Base-by-base conservation (phyloP, 2,113 vertebrate genomes). In the Phyllopteryx taeniolatus region DNA sequence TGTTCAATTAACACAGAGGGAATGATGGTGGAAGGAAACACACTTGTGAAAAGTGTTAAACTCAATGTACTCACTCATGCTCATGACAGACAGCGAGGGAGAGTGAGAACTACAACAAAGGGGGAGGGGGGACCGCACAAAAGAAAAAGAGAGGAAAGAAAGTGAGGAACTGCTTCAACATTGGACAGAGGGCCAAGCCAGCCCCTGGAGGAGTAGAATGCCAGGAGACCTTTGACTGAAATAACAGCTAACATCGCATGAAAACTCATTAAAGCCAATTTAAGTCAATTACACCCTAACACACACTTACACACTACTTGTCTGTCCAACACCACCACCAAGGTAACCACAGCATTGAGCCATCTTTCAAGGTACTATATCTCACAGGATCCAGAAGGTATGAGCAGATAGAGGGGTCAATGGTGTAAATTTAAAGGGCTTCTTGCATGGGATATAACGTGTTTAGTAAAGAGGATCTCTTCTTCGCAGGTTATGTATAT, bases 211-310 rank as follows among this genome's bases (percentile, higher is more conserved):
- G 20, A 82, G 80, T 77, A 76, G 79, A 70, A 86, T 39, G 72
- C 78, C 83, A 87, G 82, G 81, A 91, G 88, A 90, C 85, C 87
- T 88, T 80, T 84, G 82, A 90, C 84, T 83, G 77, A 91, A 90
- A 91, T 89, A 89, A 85, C 81, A 88, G 75, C 79, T 75, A 86
- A 89, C 86, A 85, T 88, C 72, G 80, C 84, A 91, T 88, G 87
- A 89, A 87, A 77, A 72, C 79, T 67, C 77, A 91, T 89, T 89
- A 87, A 90, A 92, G 74, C 73, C 71, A 88, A 86, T 88, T 90
- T 72, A 85, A 89, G 79, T 77, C 85, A 88, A 85, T 87, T 87
- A 87, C 79, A 84, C 72, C 68, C 74, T 69, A 60, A 79, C 60
- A 79, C 51, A 66, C 71, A 67, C 77, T 57, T 53, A 53, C 42